Base-by-base conservation (phyloP, 2,113 vertebrate genomes). In the Phainopepla nitens region DNA sequence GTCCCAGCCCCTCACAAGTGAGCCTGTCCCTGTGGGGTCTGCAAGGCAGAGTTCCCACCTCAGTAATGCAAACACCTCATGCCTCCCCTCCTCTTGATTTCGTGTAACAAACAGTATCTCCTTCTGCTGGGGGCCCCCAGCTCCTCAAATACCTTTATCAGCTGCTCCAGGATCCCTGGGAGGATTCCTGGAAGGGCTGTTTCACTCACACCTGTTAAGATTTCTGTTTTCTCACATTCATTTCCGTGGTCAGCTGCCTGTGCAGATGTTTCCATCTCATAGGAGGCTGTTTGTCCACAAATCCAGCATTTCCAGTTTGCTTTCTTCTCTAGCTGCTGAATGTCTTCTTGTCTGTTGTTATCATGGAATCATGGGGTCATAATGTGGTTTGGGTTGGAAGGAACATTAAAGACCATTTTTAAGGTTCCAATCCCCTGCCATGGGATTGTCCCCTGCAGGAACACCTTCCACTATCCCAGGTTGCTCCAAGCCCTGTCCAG, bases 401-500 rank as follows among this genome's bases (percentile, higher is more conserved):
- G 20, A 12, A 19, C 7, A n/a, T 54, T 35, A 54, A 61, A 76
- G 19, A 47, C 2, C 3, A 41, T 31, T 13, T 47, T 49, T 42
- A 76, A 35, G 4, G 8, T 68, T 77, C n/a, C 29, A 68, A 10
- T 4, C 3, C n/a, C 9, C 9, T 89, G 20, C 13, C 61, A 60
- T 15, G 24, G 28, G 25, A 53, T 22, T 64, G 15, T 44, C 5
- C 15, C 3, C 19, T 28, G 6, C 16, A 82, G 45, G 28, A n/a
- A 18, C 24, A 47, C 1, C 2, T 68, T 41, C 47, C 29, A 41
- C n/a, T 2, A 0, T 2, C 12, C 51, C 87, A 45, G 36, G 33
- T 0, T n/a, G 33, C 6, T 89, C 45, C 51, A 73, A 33, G 9
- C 8, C 22, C 18, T 0, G 0, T 58, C 51, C 60, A 89, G 0